Base-by-base conservation (phyloP, 2,888 invertebrate genomes). In the Athalia cordata region DNA sequence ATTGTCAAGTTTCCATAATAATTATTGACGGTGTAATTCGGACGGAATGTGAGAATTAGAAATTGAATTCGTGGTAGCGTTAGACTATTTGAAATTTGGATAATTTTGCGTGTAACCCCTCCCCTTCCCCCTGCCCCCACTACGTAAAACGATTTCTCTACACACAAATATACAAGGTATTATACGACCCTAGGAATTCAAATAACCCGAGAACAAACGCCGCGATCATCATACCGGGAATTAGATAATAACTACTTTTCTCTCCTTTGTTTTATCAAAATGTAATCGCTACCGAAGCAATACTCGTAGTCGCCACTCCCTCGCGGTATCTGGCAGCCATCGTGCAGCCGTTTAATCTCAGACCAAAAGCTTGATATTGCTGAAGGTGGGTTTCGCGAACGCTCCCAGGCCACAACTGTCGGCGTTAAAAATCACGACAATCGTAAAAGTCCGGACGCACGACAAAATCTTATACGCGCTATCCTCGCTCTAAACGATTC, bases 351-450 rank as follows among this genome's bases (percentile, higher is more conserved):
- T 72, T 72, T 72, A 72, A 72, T 72, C 72, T 57, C 72, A 47
- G 59, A 72, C 57, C 57, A 59, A 72, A 59, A 57, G 13, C 47
- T 72, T 45, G 57, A 57, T 59, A 72, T 59, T 72, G 72, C 72
- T 29, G 52, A 72, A 62, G 29, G 47, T 13, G 47, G 57, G 57
- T 59, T 75, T 50, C 75, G 47, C 29, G 50, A 75, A 50, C 62
- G 49, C 15, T 29, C 29, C 29, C 29, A 29, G 15, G 75, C 50
- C 75, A 49, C 62, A 75, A 64, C 62, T 64, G 75, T 61, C 55
- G 75, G 29, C 75, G 64, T 75, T 75, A 75, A 75, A 75, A 75
- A 75, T 75, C 75, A 75, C 75, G 62, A 75, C 62, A 75, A 61
- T 75, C 75, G 75, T 75, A 75, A 75, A 75, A 50, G 75, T 61